Conservation (phyloP, 2,113 vertebrate species). For the Aramus guarauna region DNA sequence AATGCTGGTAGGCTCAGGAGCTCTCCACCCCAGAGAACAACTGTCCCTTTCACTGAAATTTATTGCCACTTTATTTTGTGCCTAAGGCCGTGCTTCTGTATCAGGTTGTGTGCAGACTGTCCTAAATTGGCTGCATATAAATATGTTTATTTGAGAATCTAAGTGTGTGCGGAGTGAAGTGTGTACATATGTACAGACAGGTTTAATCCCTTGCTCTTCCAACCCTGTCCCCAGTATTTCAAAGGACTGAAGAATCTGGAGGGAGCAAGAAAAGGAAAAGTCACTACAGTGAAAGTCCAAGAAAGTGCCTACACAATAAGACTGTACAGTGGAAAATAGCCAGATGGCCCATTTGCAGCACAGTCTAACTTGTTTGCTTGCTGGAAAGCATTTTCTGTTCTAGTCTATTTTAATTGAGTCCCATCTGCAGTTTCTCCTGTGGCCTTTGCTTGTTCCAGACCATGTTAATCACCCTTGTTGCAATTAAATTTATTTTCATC, state of each 20-base stretch:
- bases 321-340: background rate
- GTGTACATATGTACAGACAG: background rate
- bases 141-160: constrained; percentile 18
- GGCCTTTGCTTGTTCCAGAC: constrained; percentile 22
- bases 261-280: background rate
- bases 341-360: background rate
- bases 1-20: background rate
- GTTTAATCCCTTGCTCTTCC: constrained; percentile 8
- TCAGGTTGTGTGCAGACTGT: background rate
- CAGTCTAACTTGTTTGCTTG: background rate
- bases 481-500: constrained; percentile 17
- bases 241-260: background rate
- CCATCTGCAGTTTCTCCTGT: constrained; percentile 23
- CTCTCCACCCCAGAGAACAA: background rate
- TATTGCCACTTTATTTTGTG: background rate
- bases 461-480: background rate
- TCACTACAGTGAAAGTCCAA: background rate
- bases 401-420: constrained; percentile 5
- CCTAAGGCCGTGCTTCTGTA: background rate
- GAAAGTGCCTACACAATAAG: constrained; percentile 5
- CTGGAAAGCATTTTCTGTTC: constrained; percentile 26
- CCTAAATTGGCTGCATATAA: constrained; percentile 17
- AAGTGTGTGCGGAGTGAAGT: background rate
- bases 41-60: constrained; percentile 5
- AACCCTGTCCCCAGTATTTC: background rate